Evolutionary conservation across 2,797 vertebrate species (phyloP).

Genomic region (Xenops minutus): DNA sequence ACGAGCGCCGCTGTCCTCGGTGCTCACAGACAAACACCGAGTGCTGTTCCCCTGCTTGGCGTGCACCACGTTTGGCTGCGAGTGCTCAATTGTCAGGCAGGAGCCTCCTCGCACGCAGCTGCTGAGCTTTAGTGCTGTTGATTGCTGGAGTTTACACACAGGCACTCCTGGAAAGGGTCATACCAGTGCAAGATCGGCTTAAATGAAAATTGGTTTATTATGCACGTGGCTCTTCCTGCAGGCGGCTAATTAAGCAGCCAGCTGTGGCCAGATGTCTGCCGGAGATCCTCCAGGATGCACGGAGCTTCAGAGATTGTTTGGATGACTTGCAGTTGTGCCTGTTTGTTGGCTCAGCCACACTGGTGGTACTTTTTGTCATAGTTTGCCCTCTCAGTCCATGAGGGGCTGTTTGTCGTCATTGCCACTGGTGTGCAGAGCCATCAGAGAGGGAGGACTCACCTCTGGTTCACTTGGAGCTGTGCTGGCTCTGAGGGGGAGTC

Average conservation of each 20-base stretch:
- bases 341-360: not conserved
- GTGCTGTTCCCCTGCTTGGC: rapidly evolving
- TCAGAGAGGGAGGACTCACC: not conserved
- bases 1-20: rapidly evolving
- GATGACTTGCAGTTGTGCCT: not conserved
- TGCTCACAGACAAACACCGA: not conserved
- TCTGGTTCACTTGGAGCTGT: not conserved
- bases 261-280: slow-evolving; percentile 28
- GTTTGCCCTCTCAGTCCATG: rapidly evolving
- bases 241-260: slow-evolving; percentile 17
- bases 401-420: not conserved
- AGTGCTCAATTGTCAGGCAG: rapidly evolving
- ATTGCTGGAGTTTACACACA: not conserved
- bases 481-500: not conserved
- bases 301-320: not conserved
- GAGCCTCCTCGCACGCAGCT: not conserved
- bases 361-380: not conserved
- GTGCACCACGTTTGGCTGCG: rapidly evolving
- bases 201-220: not conserved
- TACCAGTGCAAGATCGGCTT: not conserved
- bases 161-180: not conserved
- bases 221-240: not conserved
- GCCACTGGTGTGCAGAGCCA: rapidly evolving
- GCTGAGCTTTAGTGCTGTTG: not conserved
- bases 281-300: not conserved